Base-by-base conservation (phyloP, 1,140 invertebrate species). In the Goniozus legneri region DNA sequence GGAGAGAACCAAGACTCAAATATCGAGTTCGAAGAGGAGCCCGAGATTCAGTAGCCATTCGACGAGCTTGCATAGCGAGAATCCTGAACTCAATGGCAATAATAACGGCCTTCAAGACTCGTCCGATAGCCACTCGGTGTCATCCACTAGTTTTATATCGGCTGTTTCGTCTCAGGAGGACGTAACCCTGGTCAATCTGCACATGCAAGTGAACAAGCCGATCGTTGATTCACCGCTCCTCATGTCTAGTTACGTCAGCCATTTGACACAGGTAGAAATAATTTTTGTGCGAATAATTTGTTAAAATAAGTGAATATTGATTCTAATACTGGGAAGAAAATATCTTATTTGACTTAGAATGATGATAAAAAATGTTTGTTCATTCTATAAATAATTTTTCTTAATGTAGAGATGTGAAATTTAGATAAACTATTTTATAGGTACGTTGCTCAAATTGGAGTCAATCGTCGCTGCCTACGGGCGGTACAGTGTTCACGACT, bases 151-250 rank as follows among this genome's bases (percentile, higher is more conserved):
- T 1, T 96, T 94, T 58, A 91, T 91, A 41, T 95, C 92, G 0
- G 93, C 93, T 2, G 82, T 93, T 44, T 93, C 91, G 1, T 95
- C 91, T n/a, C 91, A 95, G 67, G 91, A 94, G 73, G 92, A 95
- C 62, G 86, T 93, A 64, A 90, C 91, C 2, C 72, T 96, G 40
- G 90, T 97, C 0, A 95, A 97, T 79, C 77, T 97, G 4, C 91
- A 96, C 61, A 92, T 92, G 83, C 95, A 98, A 76, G 85, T 95
- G 7, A 95, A 96, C 67, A 91, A 93, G 60, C 89, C 92, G 0
- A 97, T 97, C 47, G 86, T 92, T 15, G 89, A 92, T 55, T 97
- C 93, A 1, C 93, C 94, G 0, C 71, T 97, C 16, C 76, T 98
- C 0, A 94, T 97, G 91, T 90, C 91, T 0, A 94, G 92, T 62